phyloP scores from a whole-genome alignment of 2,797 vertebrate species.

The Enteromius treurensis region DNA sequence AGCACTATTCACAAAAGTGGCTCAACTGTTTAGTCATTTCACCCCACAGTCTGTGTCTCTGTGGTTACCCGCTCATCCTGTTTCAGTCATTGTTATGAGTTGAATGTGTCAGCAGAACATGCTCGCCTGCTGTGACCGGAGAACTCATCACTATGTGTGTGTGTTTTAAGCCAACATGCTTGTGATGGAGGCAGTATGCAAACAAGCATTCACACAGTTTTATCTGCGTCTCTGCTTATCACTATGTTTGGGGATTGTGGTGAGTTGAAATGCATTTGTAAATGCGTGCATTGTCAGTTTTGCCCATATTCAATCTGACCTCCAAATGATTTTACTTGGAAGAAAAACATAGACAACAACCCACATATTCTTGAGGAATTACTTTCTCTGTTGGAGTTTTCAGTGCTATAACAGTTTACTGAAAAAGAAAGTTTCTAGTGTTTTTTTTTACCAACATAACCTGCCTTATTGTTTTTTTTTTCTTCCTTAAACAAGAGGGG shows the following conservation, averaged over 20 bases:
- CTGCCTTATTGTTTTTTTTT: neutral
- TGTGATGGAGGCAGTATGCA: conserved; percentile 37
- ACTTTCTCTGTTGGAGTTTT: conserved; percentile 2
- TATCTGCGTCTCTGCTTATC: conserved; percentile 30
- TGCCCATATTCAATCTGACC: conserved; percentile 21
- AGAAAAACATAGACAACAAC: neutral
- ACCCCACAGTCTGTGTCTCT: conserved; percentile 40
- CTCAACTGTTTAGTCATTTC: conserved; percentile 1
- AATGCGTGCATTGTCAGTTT: conserved; percentile 2
- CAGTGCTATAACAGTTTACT: neutral
- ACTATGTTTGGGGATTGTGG: conserved; percentile 17
- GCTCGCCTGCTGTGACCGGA: conserved; percentile 48
- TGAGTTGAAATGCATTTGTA: conserved; percentile 8
- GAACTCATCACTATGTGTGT: conserved; percentile 36
- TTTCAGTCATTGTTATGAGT: conserved; percentile 58
- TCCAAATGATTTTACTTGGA: conserved; percentile 6
- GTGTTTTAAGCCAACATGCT: conserved; percentile 28
- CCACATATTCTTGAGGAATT: neutral
- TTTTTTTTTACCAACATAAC: neutral
- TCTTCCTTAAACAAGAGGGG: neutral
- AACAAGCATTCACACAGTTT: conserved; percentile 43
- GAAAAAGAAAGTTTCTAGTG: neutral
- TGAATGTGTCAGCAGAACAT: conserved; percentile 57
- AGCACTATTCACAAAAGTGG: neutral
- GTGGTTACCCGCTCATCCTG: conserved; percentile 56